Evolutionary conservation across 2,797 vertebrate genomes (phyloP).

Genomic region (Poeciliopsis presidionis): DNA sequence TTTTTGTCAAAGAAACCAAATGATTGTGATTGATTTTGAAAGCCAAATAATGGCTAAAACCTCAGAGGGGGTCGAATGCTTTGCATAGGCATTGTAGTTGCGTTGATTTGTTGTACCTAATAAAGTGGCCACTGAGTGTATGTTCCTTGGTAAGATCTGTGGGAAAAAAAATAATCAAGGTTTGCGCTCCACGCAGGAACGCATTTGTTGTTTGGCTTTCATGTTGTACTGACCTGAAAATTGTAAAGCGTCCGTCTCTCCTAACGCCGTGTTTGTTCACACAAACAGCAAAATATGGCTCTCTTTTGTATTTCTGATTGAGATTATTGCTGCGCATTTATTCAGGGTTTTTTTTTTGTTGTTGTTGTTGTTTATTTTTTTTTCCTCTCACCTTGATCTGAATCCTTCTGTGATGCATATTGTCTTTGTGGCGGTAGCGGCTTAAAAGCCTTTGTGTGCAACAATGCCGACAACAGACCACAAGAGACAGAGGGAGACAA

Average conservation of each 20-base stretch:
- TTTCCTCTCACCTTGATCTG: constrained; percentile 18
- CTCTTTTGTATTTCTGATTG: constrained; percentile 57
- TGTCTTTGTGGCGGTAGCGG: constrained; percentile 58
- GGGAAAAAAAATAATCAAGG: background rate
- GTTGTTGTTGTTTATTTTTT: constrained; percentile 12
- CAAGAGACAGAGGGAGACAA: constrained; percentile 36
- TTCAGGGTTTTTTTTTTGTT: constrained; percentile 12
- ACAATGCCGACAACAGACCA: constrained; percentile 38
- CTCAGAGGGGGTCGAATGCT: background rate
- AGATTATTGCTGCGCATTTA: constrained; percentile 40
- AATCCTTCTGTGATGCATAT: constrained; percentile 56
- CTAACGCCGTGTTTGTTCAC: background rate
- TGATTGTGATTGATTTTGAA: no score
- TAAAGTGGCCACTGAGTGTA: background rate
- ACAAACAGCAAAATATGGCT: constrained; percentile 6
- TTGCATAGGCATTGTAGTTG: background rate
- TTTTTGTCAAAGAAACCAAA: no score
- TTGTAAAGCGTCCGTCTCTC: background rate
- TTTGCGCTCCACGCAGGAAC: background rate
- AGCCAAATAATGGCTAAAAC: background rate
- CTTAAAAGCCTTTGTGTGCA: constrained; percentile 54
- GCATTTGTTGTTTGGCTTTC: background rate
- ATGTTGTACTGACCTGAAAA: background rate
- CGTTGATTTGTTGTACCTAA: background rate
- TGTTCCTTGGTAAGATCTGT: background rate